Evolutionary conservation across 2,888 invertebrate genomes (phyloP).

Genomic region (Chironomus tentans): DNA sequence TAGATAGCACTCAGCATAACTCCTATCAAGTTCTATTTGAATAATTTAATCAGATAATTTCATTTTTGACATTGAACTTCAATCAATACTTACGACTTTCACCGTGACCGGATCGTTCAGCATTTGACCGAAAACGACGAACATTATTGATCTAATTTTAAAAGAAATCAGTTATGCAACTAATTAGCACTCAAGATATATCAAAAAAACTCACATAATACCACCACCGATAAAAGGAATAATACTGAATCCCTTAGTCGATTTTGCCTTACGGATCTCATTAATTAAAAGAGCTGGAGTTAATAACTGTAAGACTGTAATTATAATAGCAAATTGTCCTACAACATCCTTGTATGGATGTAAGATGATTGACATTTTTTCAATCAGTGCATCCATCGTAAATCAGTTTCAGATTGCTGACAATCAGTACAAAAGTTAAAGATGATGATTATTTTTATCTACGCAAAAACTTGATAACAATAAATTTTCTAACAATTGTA

Average conservation of each 20-base stretch:
- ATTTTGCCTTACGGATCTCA: constrained; percentile 61
- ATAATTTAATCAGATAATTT: neutral
- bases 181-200: neutral
- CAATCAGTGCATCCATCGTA: constrained; percentile 31
- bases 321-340: constrained; percentile 53
- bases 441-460: too few species aligned
- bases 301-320: constrained; percentile 75
- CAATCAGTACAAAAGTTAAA: too few species aligned
- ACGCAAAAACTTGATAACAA: too few species aligned
- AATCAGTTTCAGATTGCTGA: constrained; percentile 29
- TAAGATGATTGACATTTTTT: constrained; percentile 35
- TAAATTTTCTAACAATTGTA: too few species aligned
- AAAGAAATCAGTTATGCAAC: neutral
- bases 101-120: constrained; percentile 68
- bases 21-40: constrained; percentile 57
- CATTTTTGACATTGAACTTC: neutral
- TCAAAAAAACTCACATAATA: constrained; percentile 55
- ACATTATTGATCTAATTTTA: constrained; percentile 54
- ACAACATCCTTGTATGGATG: constrained; percentile 54
- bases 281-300: constrained; percentile 66
- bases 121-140: constrained; percentile 66
- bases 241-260: constrained; percentile 54
- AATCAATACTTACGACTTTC: constrained; percentile 43
- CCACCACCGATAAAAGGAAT: constrained; percentile 69
- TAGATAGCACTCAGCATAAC: constrained; percentile 59